Evolutionary conservation across 1,140 invertebrate species (phyloP), one percentile per base, ranked within the genome.

Genomic region (Triops longicaudatus): DNA sequence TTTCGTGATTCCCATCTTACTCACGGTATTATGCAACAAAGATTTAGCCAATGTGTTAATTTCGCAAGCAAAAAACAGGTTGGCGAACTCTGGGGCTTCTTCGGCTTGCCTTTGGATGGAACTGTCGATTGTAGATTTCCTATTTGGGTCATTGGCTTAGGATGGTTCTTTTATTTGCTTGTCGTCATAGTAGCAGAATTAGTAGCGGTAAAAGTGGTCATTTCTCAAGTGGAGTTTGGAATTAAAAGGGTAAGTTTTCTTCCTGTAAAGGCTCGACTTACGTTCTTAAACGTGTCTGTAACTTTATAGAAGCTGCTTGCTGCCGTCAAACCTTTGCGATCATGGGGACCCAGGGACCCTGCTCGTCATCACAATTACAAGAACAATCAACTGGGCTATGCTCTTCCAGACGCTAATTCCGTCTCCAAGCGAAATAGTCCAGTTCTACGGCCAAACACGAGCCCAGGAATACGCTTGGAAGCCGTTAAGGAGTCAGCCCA

Each of bases 141-240:
- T 7, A 50, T 42, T 5, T 77, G 76, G 76, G 14, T 77, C 27
- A 42, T 73, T 42, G 76, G 72, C 1, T 22, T 43, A 27, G 76
- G 76, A 42, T 77, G 76, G 76, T 73, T 73, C 17, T 41, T 77
- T 17, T 77, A 77, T n/a, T 26, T 77, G 17, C 72, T 77, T 37
- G 76, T 72, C 10, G 42, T 77, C 22, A 72, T 43, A 11, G 72
- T 77, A 26, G 72, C 72, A 22, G 27, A 41, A 9, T 14, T 73
- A 11, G 14, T 73, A 31, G 28, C 22, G 31, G 37, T 73, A 7
- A 72, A 41, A 44, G 41, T 43, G 17, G 28, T 77, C n/a, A 12
- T 77, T 27, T 73, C 73, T 17, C 27, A 77, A 26, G 27, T 72
- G 22, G 76, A 77, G 22, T 77, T 73, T 10, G 76, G 41, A n/a